Evolutionary conservation across 2,888 invertebrate species (phyloP).

Genomic region (Caenorhabditis parvicauda): DNA sequence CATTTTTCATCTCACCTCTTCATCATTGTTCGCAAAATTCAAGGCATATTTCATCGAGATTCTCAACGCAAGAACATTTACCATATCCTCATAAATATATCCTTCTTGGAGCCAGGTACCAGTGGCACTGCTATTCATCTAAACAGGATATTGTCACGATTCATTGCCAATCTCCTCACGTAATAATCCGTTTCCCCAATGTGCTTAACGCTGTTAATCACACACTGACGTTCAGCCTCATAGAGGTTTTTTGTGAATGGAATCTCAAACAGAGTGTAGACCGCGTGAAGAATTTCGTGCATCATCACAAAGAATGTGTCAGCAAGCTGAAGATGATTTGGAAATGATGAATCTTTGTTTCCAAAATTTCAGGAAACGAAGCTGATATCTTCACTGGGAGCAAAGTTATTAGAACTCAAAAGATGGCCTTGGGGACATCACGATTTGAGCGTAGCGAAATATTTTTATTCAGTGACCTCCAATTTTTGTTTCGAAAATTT

Average conservation of each 20-base stretch:
- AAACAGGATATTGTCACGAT: neutral
- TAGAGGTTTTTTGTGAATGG: neutral
- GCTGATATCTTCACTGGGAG: no score
- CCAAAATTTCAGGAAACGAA: neutral
- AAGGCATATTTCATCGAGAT: constrained; percentile 16
- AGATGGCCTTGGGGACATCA: no score
- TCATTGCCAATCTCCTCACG: neutral
- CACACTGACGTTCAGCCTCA: constrained; percentile 5
- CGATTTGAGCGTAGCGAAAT: no score
- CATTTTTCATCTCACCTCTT: constrained; percentile 15
- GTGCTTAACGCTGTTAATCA: constrained; percentile 1
- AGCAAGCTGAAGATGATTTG: constrained; percentile 8
- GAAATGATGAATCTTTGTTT: neutral
- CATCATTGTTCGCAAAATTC: constrained; percentile 6
- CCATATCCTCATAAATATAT: constrained; percentile 16
- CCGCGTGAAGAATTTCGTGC: constrained; percentile 16
- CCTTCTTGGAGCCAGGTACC: constrained; percentile 10
- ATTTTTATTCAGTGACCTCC: no score
- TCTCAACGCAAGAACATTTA: constrained; percentile 18
- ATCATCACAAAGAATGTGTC: constrained; percentile 20
- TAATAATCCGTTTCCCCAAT: constrained; percentile 15
- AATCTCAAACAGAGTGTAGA: constrained; percentile 1
- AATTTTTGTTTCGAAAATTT: no score
- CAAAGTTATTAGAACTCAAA: no score
- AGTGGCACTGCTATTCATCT: neutral